phyloP scores from a whole-genome alignment of 1,140 invertebrate genomes.

The Cardiocondyla obscurior region DNA sequence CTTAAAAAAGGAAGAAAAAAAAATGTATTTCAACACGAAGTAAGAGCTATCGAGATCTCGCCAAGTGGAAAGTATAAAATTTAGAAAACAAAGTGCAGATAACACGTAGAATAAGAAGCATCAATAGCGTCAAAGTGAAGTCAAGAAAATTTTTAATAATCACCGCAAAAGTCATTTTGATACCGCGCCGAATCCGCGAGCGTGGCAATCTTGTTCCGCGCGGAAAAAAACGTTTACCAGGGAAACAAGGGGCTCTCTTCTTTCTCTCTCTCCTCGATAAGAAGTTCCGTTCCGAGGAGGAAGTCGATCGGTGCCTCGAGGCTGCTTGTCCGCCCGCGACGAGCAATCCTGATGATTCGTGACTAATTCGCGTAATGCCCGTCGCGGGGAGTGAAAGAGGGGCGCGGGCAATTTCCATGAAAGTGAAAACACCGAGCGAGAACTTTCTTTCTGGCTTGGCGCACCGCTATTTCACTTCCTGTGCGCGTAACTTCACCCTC shows the following conservation, averaged over 20 bases:
- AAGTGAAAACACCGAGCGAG: conserved; percentile 83
- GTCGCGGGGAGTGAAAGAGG: background rate
- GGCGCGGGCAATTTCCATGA: conserved; percentile 80
- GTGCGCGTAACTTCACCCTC: conserved; percentile 78
- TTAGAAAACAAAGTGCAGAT: no score
- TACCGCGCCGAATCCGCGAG: no score
- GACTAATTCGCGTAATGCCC: conserved; percentile 70
- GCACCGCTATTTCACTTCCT: conserved; percentile 83
- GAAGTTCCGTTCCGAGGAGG: background rate
- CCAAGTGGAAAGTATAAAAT: background rate
- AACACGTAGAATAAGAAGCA: no score
- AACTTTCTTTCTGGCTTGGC: conserved; percentile 82
- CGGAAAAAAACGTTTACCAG: background rate
- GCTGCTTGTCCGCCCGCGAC: conserved; percentile 25
- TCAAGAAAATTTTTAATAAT: no score
- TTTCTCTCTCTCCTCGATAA: background rate
- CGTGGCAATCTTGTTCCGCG: no score
- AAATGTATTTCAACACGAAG: background rate
- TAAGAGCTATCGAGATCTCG: background rate
- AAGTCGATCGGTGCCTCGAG: background rate
- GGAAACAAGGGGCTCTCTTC: no score
- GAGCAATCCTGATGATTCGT: conserved; percentile 40
- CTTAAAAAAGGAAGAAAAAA: no score
- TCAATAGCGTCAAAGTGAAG: no score
- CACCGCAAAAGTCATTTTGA: no score